Evolutionary conservation across 2,797 vertebrate genomes (phyloP).

Genomic region (Hydrolagus colliei): DNA sequence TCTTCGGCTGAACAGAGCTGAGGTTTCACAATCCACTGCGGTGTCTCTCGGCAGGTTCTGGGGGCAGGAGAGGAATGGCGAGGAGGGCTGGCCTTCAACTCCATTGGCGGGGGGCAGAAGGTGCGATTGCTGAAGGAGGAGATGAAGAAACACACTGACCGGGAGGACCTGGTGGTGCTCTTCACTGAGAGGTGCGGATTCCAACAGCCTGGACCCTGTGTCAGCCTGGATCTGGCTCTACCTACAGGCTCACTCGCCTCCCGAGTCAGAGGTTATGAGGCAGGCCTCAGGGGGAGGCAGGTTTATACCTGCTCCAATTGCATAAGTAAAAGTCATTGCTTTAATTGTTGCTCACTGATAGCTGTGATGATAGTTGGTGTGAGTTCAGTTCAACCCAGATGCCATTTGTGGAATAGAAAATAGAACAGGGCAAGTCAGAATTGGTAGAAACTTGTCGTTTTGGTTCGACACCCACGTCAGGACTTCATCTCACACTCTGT

Average conservation of each 20-base stretch:
- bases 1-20: too few relatives aligned
- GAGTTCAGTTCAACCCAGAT: too few relatives aligned
- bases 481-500: too few relatives aligned
- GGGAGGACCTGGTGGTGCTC: slow-evolving; percentile 76
- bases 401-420: not conserved
- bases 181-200: slow-evolving; percentile 78
- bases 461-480: too few relatives aligned
- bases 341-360: not conserved
- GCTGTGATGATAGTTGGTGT: not conserved
- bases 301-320: not conserved
- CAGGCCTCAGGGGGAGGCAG: too few relatives aligned
- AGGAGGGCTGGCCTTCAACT: slow-evolving; percentile 75
- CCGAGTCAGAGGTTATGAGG: too few relatives aligned
- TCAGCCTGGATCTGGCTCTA: not conserved
- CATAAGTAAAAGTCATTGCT: too few relatives aligned
- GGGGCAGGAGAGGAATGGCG: slow-evolving; percentile 84
- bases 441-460: too few relatives aligned
- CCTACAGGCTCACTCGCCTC: slow-evolving; percentile 24
- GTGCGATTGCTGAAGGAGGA: slow-evolving; percentile 83
- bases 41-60: slow-evolving; percentile 62
- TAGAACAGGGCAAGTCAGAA: too few relatives aligned
- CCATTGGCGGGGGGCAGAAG: slow-evolving; percentile 92
- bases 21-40: too few relatives aligned
- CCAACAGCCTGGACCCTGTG: too few relatives aligned
- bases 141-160: slow-evolving; percentile 63